Conservation (phyloP, 2,888 invertebrate genomes). For the Chloroclystis v-ata region DNA sequence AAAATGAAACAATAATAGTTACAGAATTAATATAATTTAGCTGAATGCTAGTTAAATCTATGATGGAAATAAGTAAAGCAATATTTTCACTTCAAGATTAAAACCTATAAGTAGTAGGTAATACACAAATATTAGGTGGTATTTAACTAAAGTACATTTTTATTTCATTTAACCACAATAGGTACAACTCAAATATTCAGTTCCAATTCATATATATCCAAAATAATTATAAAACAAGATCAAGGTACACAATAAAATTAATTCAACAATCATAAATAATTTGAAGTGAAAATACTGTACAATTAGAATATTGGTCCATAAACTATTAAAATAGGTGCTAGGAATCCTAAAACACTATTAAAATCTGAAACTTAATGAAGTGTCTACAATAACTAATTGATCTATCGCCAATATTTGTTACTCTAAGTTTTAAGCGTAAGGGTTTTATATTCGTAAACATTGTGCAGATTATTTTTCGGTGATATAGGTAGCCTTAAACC, state of each 20-base stretch:
- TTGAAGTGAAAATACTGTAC: conserved; percentile 14
- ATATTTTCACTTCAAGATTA: conserved; percentile 17
- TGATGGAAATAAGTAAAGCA: conserved; percentile 38
- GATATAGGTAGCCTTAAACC: too few species aligned
- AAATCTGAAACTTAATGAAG: conserved; percentile 40
- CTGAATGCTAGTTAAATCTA: conserved; percentile 49
- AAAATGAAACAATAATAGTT: conserved; percentile 14
- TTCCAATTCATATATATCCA: too few species aligned
- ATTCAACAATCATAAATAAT: not conserved
- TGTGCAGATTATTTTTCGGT: not conserved
- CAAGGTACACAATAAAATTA: too few species aligned
- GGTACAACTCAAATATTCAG: too few species aligned
- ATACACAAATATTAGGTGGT: too few species aligned
- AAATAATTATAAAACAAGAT: too few species aligned
- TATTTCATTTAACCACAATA: too few species aligned
- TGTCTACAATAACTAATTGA: not conserved
- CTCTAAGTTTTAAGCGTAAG: too few species aligned
- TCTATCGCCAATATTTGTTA: too few species aligned
- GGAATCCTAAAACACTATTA: conserved; percentile 33
- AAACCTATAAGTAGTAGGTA: too few species aligned
- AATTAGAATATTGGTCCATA: conserved; percentile 53
- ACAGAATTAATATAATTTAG: conserved; percentile 49
- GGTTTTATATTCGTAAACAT: too few species aligned
- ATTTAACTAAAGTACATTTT: too few species aligned
- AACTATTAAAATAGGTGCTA: conserved; percentile 49